These are phyloP conservation scores for Cetonia aurata DNA, from an alignment of 2,888 invertebrate genomes.

Conservation along the genomic window DNA sequence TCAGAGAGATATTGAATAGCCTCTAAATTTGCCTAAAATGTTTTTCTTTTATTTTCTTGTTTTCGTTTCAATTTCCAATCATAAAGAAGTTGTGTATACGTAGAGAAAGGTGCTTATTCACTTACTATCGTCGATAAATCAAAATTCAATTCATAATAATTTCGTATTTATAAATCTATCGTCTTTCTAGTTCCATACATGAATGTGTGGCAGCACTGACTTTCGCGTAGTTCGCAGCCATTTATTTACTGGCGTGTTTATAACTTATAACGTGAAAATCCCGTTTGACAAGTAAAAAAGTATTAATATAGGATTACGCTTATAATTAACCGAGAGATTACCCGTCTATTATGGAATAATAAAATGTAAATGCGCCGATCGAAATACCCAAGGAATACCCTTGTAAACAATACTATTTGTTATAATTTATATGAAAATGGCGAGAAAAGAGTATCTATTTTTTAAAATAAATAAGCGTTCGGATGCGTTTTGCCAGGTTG, in stretches of 20 bases:
- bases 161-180: too few relatives aligned
- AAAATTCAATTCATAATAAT: too few relatives aligned
- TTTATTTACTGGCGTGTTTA: slow-evolving; percentile 63
- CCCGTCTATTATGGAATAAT: slow-evolving; percentile 2
- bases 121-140: too few relatives aligned
- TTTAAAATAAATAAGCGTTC: slow-evolving; percentile 33
- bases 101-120: too few relatives aligned
- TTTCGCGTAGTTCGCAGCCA: slow-evolving; percentile 52
- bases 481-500: slow-evolving; percentile 7
- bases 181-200: background rate
- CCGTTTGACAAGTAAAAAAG: slow-evolving; percentile 57
- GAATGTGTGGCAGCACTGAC: slow-evolving; percentile 36
- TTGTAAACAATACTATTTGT: slow-evolving; percentile 25
- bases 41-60: too few relatives aligned
- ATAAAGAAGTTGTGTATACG: too few relatives aligned
- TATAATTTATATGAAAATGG: slow-evolving; percentile 48
- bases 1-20: too few relatives aligned
- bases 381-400: background rate
- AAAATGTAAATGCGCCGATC: slow-evolving; percentile 17
- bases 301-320: slow-evolving; percentile 43
- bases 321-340: slow-evolving; percentile 4
- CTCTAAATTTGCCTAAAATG: too few relatives aligned
- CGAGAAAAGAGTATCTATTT: slow-evolving; percentile 44
- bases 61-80: too few relatives aligned
- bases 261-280: slow-evolving; percentile 57